Base-by-base conservation (phyloP, 2,888 invertebrate species). In the Halictus quadricinctus region DNA sequence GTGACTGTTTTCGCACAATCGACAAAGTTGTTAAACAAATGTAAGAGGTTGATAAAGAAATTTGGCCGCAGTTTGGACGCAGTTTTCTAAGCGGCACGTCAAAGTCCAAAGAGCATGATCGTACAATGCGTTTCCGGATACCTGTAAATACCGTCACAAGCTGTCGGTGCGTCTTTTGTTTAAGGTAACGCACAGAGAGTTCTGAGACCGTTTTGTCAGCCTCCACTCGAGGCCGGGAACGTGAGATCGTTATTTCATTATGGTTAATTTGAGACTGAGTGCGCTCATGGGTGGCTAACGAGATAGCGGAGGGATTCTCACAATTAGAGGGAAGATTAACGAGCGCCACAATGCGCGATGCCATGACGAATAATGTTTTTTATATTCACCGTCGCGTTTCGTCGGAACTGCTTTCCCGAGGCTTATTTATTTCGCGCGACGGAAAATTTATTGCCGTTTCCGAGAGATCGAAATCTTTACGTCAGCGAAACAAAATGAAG, bases 201-300 rank as follows among this genome's bases (percentile, higher is more conserved):
- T 76, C 81, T 77, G 72, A 87, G 85, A 83, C 81, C 91, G 89
- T 92, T 92, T 92, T 91, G 91, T 91, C 91, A 91, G 90, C 88
- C 88, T 90, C 89, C 91, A 90, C 91, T 91, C 88, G 90, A 88
- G 86, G 87, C 80, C 87, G 88, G 86, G 87, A 90, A 93, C 91
- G 92, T 91, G 90, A 90, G 91, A 92, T 93, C 93, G 91, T 93
- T 93, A 93, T 92, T 93, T 93, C 92, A 93, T 93, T 93, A 93
- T 90, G 91, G 93, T 92, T 93, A 92, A 93, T 93, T 93, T 92
- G 91, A 92, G 91, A 91, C 91, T 91, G 90, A 88, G 91, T 89
- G 88, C 90, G 88, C 89, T 91, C 88, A 88, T 87, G 90, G 84
- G 72, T 84, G 87, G 80, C 83, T 88, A 87, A 87, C 87, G 90